Evolutionary conservation across 2,888 invertebrate species (phyloP).

Genomic region (Tetragnatha montana): DNA sequence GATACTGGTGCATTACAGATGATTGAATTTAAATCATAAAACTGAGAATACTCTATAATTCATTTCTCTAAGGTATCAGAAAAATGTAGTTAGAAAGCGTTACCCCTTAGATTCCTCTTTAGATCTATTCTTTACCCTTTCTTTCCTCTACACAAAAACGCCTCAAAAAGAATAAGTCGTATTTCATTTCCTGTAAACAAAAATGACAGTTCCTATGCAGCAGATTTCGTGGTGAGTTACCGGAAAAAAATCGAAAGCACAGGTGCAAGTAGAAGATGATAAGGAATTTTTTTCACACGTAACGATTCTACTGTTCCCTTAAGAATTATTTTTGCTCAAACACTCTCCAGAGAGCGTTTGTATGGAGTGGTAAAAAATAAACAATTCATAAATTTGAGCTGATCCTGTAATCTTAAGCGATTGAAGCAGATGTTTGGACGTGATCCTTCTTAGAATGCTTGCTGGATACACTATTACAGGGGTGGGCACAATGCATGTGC

Average conservation of each 20-base stretch:
- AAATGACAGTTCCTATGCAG: constrained; percentile 36
- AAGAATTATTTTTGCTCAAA: constrained; percentile 39
- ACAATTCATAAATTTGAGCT: constrained; percentile 55
- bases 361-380: constrained; percentile 44
- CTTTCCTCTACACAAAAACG: neutral
- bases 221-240: constrained; percentile 19
- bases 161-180: constrained; percentile 18
- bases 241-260: constrained; percentile 18
- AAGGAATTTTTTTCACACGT: constrained; percentile 53
- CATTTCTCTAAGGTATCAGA: neutral
- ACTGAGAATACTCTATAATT: too few species aligned
- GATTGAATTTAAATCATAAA: too few species aligned
- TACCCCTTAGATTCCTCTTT: neutral
- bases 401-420: constrained; percentile 33
- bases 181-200: constrained; percentile 47
- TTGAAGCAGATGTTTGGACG: constrained; percentile 49
- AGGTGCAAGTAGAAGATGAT: constrained; percentile 32
- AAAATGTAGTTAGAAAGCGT: neutral
- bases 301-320: constrained; percentile 34
- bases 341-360: constrained; percentile 38
- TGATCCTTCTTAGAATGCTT: constrained; percentile 39
- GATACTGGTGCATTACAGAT: too few species aligned
- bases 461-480: constrained; percentile 16
- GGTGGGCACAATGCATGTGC: neutral
- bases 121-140: neutral